phyloP scores from a whole-genome alignment of 2,797 vertebrate species.

The Tragopan temminckii region DNA sequence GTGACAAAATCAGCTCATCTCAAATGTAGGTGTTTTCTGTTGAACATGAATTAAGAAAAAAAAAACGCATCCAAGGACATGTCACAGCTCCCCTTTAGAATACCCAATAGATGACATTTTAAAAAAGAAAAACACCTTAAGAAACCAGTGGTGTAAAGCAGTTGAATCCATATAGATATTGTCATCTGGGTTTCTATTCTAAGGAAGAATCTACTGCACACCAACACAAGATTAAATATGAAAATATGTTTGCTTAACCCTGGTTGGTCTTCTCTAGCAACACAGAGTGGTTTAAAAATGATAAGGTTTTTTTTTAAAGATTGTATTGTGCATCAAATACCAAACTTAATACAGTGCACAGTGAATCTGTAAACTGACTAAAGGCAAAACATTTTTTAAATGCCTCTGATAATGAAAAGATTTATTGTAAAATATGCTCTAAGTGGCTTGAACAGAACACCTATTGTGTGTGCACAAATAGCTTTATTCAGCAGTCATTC shows the following conservation, averaged over 20 bases:
- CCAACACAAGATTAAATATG: background rate
- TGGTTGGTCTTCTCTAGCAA: background rate
- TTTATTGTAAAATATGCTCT: constrained; percentile 25
- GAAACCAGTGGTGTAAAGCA: background rate
- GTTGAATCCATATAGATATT: background rate
- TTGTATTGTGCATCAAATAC: background rate
- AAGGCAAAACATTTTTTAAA: constrained; percentile 48
- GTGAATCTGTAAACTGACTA: constrained; percentile 28
- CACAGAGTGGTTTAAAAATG: background rate
- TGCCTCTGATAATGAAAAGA: constrained; percentile 50
- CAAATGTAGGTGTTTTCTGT: background rate
- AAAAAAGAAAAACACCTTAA: background rate
- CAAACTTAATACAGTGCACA: background rate
- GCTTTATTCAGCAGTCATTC: constrained; percentile 33
- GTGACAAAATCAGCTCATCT: background rate
- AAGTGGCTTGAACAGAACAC: constrained; percentile 1
- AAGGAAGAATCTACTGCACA: background rate
- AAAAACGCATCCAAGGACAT: background rate
- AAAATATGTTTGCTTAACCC: background rate
- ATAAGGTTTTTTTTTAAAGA: background rate
- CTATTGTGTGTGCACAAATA: background rate
- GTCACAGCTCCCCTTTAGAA: background rate
- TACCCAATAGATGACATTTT: background rate
- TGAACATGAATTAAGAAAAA: background rate
- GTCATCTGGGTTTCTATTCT: background rate